Evolutionary conservation across 2,113 vertebrate genomes (phyloP).

Genomic region (Notothenia coriiceps): DNA sequence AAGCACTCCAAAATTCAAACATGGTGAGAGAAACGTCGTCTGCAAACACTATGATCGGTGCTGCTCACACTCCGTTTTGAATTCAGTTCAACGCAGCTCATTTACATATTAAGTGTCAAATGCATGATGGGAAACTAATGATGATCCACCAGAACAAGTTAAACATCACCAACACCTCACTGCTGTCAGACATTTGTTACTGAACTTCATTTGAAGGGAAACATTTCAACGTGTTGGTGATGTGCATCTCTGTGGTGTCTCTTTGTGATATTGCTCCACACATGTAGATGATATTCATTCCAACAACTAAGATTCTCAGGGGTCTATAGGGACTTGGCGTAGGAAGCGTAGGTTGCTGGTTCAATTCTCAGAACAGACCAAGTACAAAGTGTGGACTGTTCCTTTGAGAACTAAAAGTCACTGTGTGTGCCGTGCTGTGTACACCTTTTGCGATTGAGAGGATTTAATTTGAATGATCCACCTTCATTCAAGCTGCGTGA

Average conservation of each 20-base stretch:
- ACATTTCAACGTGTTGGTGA: not conserved
- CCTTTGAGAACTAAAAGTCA: no score
- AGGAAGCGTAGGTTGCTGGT: no score
- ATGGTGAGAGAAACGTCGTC: slow-evolving; percentile 72
- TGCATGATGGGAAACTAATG: slow-evolving; percentile 6
- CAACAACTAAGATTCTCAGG: no score
- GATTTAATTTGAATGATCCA: no score
- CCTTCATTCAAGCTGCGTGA: slow-evolving; percentile 7
- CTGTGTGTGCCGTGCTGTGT: no score
- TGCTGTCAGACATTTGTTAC: not conserved
- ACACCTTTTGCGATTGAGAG: no score
- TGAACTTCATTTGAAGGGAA: no score
- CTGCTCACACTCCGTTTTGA: slow-evolving; percentile 73
- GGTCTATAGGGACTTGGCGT: no score
- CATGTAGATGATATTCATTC: slow-evolving; percentile 11
- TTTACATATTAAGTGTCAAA: slow-evolving; percentile 24
- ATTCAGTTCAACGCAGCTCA: slow-evolving; percentile 25
- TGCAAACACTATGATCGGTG: slow-evolving; percentile 63
- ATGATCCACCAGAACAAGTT: slow-evolving; percentile 14
- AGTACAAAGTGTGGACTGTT: no score
- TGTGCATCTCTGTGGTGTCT: not conserved
- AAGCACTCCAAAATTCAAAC: slow-evolving; percentile 93
- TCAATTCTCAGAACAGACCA: no score
- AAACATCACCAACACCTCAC: not conserved
- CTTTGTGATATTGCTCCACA: not conserved